These are phyloP conservation scores for Rhopalosiphum padi DNA, from an alignment of 1,140 invertebrate genomes.

Conservation along the genomic window DNA sequence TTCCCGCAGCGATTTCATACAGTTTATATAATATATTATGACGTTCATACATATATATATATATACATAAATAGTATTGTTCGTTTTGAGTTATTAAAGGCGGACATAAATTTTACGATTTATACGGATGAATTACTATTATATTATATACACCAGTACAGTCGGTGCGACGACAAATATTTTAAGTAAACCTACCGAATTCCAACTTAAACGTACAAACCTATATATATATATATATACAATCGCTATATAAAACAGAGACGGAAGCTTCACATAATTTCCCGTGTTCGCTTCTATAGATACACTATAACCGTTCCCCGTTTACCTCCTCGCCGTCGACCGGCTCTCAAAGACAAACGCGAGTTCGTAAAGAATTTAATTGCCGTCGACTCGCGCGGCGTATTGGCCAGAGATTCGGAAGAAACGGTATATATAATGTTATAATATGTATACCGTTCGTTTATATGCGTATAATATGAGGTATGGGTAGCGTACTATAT, in stretches of 20 bases:
- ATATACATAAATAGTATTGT: not conserved
- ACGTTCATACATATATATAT: not conserved
- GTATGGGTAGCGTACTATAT: no score
- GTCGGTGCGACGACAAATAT: not conserved
- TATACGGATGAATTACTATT: not conserved
- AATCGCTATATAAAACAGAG: not conserved
- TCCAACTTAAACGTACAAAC: not conserved
- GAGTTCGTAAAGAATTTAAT: conserved; percentile 22
- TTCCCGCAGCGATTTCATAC: not conserved
- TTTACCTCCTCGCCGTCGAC: not conserved
- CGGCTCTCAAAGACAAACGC: not conserved
- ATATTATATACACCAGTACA: not conserved
- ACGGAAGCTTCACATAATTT: not conserved
- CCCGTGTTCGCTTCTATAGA: not conserved
- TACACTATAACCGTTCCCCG: not conserved
- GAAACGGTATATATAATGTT: not conserved
- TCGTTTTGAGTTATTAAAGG: not conserved
- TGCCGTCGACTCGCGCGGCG: not conserved
- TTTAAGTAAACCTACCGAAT: not conserved
- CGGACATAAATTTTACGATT: conserved; percentile 3
- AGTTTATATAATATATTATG: not conserved
- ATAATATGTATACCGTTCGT: not conserved
- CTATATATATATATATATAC: not conserved
- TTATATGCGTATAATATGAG: not conserved
- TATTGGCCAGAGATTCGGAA: not conserved